Base-by-base conservation (phyloP, 1,140 invertebrate species). In the Microplitis demolitor region DNA sequence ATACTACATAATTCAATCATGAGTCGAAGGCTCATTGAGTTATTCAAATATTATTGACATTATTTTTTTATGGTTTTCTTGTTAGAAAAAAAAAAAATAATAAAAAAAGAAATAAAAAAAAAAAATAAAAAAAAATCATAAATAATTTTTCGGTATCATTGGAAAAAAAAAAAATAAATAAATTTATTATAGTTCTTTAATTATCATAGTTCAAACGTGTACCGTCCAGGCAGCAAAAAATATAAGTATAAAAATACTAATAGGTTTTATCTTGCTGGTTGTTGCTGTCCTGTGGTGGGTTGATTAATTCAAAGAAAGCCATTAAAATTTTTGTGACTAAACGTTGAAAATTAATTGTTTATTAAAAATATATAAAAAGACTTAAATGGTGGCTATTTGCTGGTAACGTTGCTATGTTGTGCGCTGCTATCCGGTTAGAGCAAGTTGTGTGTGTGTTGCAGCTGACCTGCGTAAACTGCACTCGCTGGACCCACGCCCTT, bases 401-500 rank as follows among this genome's bases (percentile, higher is more conserved):
- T 83, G 82, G 79, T 83, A 85, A 86, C 78, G 83, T 72, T 84
- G 83, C 84, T 83, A 84, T 84, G 83, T 81, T 84, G 83, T 87
- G 85, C 82, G 84, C 84, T 84, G 84, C 83, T 72, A 66, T 85
- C 83, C 85, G 86, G 86, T 87, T 86, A 87, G 86, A 87, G 86
- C 86, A 87, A 87, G 84, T 87, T 87, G 86, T 87, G 86, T 87
- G 86, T 87, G 86, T 87, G 86, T 87, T 87, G 85, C 86, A 87
- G 86, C 85, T 87, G 86, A 87, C 85, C 86, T 86, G 85, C 86
- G 85, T 83, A 91, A 90, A 87, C 88, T 90, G 84, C 90, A 91
- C 87, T 91, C 90, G 83, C 87, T 91, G 87, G 90, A 91, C 85
- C 90, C 91, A 81, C 87, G 90, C 80, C 90, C 91, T 76, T 93